Base-by-base conservation (phyloP, 1,140 invertebrate species). In the Leptopilina boulardi region DNA sequence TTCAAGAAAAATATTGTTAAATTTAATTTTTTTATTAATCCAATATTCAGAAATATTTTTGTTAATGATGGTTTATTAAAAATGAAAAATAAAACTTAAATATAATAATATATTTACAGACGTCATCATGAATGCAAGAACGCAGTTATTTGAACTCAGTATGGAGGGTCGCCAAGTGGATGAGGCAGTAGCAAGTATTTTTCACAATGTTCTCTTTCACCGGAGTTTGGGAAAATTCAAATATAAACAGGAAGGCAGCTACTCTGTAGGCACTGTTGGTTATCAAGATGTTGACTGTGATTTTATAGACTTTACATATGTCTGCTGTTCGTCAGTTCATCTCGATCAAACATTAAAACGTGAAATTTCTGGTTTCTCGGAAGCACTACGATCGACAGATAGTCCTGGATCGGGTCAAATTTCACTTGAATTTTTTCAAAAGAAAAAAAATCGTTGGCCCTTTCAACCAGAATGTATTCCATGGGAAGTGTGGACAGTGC, bases 401-500 rank as follows among this genome's bases (percentile, higher is more conserved):
- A 94, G 94, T 71, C 93, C 92, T 0, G 93, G 94, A 8, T 93
- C 93, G 2, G 96, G 96, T 1, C 96, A 98, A 90, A 99, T 99
- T 81, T 97, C 96, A 41, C 92, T 99, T 66, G 98, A 99, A 90
- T 99, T 99, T 92, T 99, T 97, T 91, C 96, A 98, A 87, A 97
- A 95, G 87, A 97, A 97, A 86, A 95, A 95, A 84, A 94, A 94
- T 70, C 93, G 95, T 70, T 99, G 97, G 97, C 94, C 95, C 8
- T 84, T 82, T 30, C 93, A 95, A 75, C 92, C 94, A 8, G 97
- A 99, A 86, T 96, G 95, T 85, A 97, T 98, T 84, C 97, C 98
- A 0, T 99, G 98, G 98, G 98, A 99, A 88, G 96, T 99, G 13
- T 99, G 98, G 98, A 98, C 97, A 21, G 93, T 99, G 0, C 94